Conservation (phyloP, 2,888 invertebrate genomes). For the Tetramorium bicarinatum region DNA sequence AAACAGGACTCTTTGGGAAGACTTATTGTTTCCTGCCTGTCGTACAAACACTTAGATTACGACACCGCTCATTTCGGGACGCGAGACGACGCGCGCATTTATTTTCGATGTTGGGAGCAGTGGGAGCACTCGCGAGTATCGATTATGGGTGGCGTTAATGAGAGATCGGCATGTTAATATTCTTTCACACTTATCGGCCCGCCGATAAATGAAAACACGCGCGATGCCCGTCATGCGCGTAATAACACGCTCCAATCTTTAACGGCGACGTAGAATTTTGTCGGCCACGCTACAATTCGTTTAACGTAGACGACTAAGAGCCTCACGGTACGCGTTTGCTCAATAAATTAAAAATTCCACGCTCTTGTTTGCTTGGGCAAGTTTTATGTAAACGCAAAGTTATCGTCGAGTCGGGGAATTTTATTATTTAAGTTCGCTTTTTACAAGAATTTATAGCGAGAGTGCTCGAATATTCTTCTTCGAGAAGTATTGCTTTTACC, state of each 20-base stretch:
- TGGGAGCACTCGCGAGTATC: conserved; percentile 12
- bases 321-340: conserved; percentile 22
- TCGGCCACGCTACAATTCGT: not conserved
- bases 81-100: not conserved
- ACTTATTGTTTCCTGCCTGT: conserved; percentile 61
- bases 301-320: not conserved
- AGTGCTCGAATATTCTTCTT: conserved; percentile 5
- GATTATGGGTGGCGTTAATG: conserved; percentile 42
- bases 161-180: conserved; percentile 42
- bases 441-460: conserved; percentile 35
- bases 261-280: conserved; percentile 1
- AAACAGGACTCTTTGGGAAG: conserved; percentile 57
- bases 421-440: conserved; percentile 46
- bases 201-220: conserved; percentile 37
- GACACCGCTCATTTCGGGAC: conserved; percentile 44
- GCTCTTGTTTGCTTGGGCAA: conserved; percentile 10
- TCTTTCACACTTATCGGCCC: conserved; percentile 39
- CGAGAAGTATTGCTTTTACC: not conserved
- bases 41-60: conserved; percentile 47
- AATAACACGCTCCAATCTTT: not conserved
- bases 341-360: conserved; percentile 41
- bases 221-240: not conserved
- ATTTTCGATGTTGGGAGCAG: conserved; percentile 15
- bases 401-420: conserved; percentile 23
- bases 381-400: conserved; percentile 36